phyloP scores from a whole-genome alignment of 92 coral and sea anemone genomes.

The Metridium senile region DNA sequence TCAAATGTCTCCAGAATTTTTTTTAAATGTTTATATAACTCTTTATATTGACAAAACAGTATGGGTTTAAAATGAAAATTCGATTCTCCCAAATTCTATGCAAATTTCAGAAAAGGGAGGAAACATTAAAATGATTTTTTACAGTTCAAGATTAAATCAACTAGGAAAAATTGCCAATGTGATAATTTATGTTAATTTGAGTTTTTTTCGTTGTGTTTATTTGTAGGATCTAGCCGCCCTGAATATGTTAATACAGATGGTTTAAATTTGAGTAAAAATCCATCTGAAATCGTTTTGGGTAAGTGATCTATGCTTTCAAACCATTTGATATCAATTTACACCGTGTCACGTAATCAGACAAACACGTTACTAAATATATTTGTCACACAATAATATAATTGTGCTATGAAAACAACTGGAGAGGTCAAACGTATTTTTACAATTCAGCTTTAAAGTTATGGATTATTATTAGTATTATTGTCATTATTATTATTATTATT shows the following conservation, averaged over 20 bases:
- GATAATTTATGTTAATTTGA: neutral
- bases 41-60: too few species aligned
- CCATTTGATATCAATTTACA: neutral
- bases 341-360: neutral
- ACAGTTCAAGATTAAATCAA: neutral
- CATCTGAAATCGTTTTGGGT: neutral
- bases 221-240: constrained; percentile 1
- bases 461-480: too few species aligned
- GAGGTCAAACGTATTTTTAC: too few species aligned
- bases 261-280: neutral
- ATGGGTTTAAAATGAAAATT: too few species aligned
- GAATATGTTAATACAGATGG: constrained; percentile 8
- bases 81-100: too few species aligned
- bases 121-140: neutral
- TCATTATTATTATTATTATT: too few species aligned
- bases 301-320: neutral
- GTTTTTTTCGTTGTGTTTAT: neutral
- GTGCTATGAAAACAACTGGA: too few species aligned
- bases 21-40: too few species aligned
- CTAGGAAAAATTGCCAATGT: neutral
- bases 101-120: too few species aligned
- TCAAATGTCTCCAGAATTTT: too few species aligned
- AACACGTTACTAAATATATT: neutral
- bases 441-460: too few species aligned
- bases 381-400: too few species aligned